Evolutionary conservation across 2,888 invertebrate species (phyloP), one percentile per base, ranked within the genome.

Genomic region (Isotomurus palustris): DNA sequence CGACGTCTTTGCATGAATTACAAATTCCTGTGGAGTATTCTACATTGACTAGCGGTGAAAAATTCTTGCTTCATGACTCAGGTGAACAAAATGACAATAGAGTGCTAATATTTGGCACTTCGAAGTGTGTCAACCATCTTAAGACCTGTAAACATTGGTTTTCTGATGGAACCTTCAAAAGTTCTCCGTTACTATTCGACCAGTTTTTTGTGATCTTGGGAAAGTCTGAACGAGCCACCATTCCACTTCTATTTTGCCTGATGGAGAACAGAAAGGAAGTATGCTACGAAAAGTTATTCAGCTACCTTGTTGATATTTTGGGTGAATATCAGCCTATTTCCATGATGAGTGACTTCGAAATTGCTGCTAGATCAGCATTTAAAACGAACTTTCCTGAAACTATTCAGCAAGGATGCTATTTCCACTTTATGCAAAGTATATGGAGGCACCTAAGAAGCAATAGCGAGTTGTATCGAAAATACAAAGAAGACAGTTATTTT

Each of bases 321-420:
- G 41, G n/a, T 10, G 41, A 17, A 17, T 12, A 41, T 41, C 14
- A 41, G n/a, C 19, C 41, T 14, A 8, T 14, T 14, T 12, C 14
- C n/a, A 41, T 41, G 41, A 41, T 41, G 41, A 8, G 10, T 8
- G 41, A 41, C n/a, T 41, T 41, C n/a, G 41, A 41, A 19, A 8
- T 41, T 41, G 41, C 41, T n/a, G 10, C 41, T 14, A 41, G 41
- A 17, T 12, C 8, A 12, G 12, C 41, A 8, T 41, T 41, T 17
- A 8, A 10, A 12, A 10, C 8, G n/a, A 17, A 10, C n/a, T 41
- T 41, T 41, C 19, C 41, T 10, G 19, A 8, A 8, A n/a, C 41
- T 19, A 41, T 41, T 41, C 41, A 41, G n/a, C 12, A 17, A n/a
- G 41, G 41, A 8, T 41, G 41, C 19, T 41, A 41, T 41, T 41